phyloP scores from a whole-genome alignment of 2,797 vertebrate species.

The Myotis daubentonii region DNA sequence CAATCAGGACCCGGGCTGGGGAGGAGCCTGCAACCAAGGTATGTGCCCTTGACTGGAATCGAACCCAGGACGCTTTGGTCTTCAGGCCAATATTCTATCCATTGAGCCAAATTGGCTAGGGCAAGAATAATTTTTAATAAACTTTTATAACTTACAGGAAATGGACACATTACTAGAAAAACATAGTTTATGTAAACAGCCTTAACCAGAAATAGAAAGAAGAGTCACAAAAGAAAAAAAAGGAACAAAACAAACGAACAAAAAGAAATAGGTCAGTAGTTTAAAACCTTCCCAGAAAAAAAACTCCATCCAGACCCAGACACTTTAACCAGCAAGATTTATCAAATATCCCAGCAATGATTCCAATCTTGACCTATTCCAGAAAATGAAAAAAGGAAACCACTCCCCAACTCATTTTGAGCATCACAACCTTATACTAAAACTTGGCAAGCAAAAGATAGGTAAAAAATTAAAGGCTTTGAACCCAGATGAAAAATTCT shows the following conservation, averaged over 20 bases:
- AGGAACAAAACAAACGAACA: not conserved
- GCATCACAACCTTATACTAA: not conserved
- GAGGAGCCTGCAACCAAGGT: not conserved
- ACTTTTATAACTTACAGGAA: not conserved
- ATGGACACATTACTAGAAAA: slow-evolving; percentile 15
- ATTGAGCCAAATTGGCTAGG: not conserved
- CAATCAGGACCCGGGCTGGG: not conserved
- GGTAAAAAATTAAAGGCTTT: not conserved
- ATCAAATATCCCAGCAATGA: not conserved
- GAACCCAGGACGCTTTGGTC: not conserved
- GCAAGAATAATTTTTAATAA: not conserved
- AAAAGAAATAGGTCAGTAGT: not conserved
- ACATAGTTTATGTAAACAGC: not conserved
- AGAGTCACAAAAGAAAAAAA: not conserved
- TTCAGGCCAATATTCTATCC: not conserved
- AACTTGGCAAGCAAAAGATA: not conserved
- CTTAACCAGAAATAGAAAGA: slow-evolving; percentile 40
- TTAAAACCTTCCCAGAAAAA: slow-evolving; percentile 26
- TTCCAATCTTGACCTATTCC: not conserved
- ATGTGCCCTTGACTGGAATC: not conserved
- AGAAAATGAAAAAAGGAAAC: slow-evolving; percentile 22
- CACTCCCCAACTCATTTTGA: not conserved
- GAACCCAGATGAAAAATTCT: not conserved
- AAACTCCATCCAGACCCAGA: not conserved
- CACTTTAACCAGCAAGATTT: slow-evolving; percentile 11